Percentiles rank a stretch among this genome's conserved stretches.
phyloP scores from a whole-genome alignment of 2,888 invertebrate species.

The Epinotia ramella region DNA sequence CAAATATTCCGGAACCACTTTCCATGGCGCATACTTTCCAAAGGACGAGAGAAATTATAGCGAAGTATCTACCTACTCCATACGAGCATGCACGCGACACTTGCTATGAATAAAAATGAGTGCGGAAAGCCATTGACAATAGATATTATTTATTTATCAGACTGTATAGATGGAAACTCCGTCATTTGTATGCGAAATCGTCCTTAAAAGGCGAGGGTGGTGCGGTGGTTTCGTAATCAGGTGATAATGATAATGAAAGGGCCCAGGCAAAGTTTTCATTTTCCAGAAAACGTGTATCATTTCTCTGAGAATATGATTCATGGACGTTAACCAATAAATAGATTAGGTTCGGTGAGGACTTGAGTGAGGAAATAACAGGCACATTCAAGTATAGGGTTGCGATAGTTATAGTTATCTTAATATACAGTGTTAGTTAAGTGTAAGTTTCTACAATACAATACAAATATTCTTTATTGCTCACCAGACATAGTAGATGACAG shows the following conservation, averaged over 20 bases:
- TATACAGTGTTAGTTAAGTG: too few species aligned
- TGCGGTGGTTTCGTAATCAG: constrained; percentile 25
- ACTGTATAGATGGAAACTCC: constrained; percentile 46
- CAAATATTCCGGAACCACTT: constrained; percentile 80
- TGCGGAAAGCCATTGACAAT: constrained; percentile 73
- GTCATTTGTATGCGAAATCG: constrained; percentile 48
- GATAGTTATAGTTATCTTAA: too few species aligned
- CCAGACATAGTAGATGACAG: too few species aligned
- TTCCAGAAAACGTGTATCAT: background rate
- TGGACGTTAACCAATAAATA: background rate
- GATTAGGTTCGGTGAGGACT: background rate
- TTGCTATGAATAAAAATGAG: constrained; percentile 74
- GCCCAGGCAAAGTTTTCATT: constrained; percentile 9
- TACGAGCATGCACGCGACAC: constrained; percentile 59
- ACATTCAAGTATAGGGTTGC: too few species aligned
- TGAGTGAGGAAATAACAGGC: background rate
- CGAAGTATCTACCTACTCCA: constrained; percentile 57
- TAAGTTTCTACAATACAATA: too few species aligned
- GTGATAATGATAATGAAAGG: constrained; percentile 20
- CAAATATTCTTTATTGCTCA: too few species aligned
- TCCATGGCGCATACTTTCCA: constrained; percentile 75
- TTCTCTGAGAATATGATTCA: background rate
- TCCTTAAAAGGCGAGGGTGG: constrained; percentile 32
- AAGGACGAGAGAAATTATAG: constrained; percentile 83
- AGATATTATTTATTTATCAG: constrained; percentile 77